Base-by-base conservation (phyloP, 2,888 invertebrate species). In the Metalampra italica region DNA sequence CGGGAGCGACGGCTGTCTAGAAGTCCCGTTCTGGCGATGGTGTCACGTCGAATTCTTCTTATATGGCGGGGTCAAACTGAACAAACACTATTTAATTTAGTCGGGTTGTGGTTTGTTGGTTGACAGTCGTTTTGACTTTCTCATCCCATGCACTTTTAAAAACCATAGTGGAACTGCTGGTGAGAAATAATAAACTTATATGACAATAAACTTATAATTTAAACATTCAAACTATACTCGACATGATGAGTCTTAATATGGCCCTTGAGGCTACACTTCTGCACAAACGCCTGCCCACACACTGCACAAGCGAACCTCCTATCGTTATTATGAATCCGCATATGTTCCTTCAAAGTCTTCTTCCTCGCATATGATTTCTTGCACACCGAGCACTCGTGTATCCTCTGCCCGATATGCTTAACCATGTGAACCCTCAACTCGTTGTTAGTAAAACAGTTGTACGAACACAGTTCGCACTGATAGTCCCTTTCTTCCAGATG, bases 321-420 rank as follows among this genome's bases (percentile, higher is more conserved):
- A 45, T 84, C 84, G 52, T 82, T 82, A 52, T 83, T 78, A 52
- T 87, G 87, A 42, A 84, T 86, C 9, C 82, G 54, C 75, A 86
- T 75, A 53, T 88, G 87, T 36, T 85, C 81, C 1, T 71, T 78
- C 8, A 87, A 50, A 0, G 82, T 85, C 45, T 77, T 82, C 62
- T 80, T 81, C 37, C 82, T 68, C 0, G 81, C 82, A 46, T 86
- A 90, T 0, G 79, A 70, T 52, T 87, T 88, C 11, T 79, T 79
- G 55, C 89, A 86, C 0, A 85, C 78, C 0, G 73, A 64, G 53
- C 89, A 89, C 43, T 79, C 76, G 22, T 57, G 78, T 9, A 78
- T 78, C 36, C 76, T 65, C 4, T 80, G 78, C 0, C 80, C 81
- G 0, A 55, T 59, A 39, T 63, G 63, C 48, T 55, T 59, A 43